A percentile compares a stretch with the other conserved stretches of the same genome.
phyloP scores from a whole-genome alignment of 2,797 vertebrate genomes.

The Antennarius maculatus region DNA sequence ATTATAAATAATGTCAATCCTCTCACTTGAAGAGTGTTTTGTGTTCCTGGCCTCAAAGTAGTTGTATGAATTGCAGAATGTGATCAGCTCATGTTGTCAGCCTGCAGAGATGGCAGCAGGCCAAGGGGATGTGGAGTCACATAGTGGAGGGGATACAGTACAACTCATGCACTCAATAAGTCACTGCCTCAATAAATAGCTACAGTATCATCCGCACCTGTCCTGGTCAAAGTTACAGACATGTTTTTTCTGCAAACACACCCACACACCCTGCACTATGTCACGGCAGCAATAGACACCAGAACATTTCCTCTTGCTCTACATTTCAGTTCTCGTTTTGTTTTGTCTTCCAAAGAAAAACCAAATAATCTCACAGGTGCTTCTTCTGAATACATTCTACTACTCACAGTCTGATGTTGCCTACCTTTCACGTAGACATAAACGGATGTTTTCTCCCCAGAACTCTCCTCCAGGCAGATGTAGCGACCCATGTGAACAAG shows the following conservation, averaged over 20 bases:
- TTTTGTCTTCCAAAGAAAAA: conserved; percentile 1
- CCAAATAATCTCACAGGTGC: not conserved
- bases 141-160: conserved; percentile 44
- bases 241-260: conserved; percentile 41
- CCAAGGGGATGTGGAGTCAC: conserved; percentile 56
- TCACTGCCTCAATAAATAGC: conserved; percentile 30
- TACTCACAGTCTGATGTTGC: not conserved
- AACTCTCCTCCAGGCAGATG: conserved; percentile 82
- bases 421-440: conserved; percentile 95
- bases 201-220: conserved; percentile 45
- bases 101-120: conserved; percentile 54
- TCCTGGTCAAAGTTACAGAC: conserved; percentile 44
- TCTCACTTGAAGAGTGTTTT: conserved; percentile 13
- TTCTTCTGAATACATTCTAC: not conserved
- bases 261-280: conserved; percentile 39
- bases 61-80: conserved; percentile 14
- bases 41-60: conserved; percentile 23
- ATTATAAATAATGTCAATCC: not conserved
- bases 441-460: conserved; percentile 79
- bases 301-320: conserved; percentile 28
- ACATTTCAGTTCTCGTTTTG: conserved; percentile 5
- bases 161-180: conserved; percentile 36
- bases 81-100: conserved; percentile 59
- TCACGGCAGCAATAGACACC: conserved; percentile 11
- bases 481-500: conserved; percentile 85